A percentile compares a stretch with the other conserved stretches of the same genome.
Evolutionary conservation across 2,888 invertebrate genomes (phyloP).

Genomic region (Pollenia griseotomentosa): DNA sequence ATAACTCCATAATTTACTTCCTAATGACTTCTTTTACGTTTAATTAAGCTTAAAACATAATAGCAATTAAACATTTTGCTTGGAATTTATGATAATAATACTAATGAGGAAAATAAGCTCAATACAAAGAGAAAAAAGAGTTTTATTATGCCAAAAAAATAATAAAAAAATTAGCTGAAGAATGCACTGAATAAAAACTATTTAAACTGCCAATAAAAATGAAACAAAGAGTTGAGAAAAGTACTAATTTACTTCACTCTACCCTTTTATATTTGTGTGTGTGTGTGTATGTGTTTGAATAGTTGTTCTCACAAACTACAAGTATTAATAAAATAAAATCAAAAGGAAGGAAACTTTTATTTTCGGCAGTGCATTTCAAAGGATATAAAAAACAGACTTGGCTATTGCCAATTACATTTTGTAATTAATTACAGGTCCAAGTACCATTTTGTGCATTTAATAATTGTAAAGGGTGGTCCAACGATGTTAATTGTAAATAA

Average conservation of each 20-base stretch:
- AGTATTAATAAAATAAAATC: conserved; percentile 39
- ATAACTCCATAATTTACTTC: conserved; percentile 32
- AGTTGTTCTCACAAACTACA: background rate
- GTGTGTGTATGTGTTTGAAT: background rate
- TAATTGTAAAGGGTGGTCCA: background rate
- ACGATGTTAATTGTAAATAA: no score
- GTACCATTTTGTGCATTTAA: no score
- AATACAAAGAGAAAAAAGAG: conserved; percentile 2
- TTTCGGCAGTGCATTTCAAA: conserved; percentile 52
- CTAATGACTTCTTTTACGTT: conserved; percentile 63
- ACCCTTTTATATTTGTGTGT: conserved; percentile 19
- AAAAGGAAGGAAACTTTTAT: conserved; percentile 59
- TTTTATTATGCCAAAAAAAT: conserved; percentile 50
- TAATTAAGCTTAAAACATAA: conserved; percentile 62
- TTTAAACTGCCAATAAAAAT: conserved; percentile 58
- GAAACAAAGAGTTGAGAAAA: conserved; percentile 49
- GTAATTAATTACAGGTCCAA: no score
- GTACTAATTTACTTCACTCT: conserved; percentile 31
- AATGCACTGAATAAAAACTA: conserved; percentile 24
- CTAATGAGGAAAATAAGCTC: conserved; percentile 31
- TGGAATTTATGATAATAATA: conserved; percentile 58
- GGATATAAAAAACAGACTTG: conserved; percentile 12
- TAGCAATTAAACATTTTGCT: conserved; percentile 55
- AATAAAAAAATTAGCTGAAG: background rate
- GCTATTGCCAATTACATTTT: no score